Evolutionary conservation across 2,888 invertebrate genomes (phyloP).

Genomic region (Dermolepida albohirtum): DNA sequence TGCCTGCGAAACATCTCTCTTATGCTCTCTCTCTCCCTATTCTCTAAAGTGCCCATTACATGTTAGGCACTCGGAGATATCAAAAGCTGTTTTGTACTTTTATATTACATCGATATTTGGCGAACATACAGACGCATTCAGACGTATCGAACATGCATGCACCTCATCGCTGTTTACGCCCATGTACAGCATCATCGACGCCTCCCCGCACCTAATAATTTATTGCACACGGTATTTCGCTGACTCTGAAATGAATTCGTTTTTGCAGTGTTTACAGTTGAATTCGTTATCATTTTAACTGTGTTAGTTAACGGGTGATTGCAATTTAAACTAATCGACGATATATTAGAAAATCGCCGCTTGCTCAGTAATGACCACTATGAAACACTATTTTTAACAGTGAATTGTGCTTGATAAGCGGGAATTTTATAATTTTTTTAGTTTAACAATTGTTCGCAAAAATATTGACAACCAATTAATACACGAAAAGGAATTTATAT

Average conservation of each 20-base stretch:
- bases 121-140: slow-evolving; percentile 6
- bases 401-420: slow-evolving; percentile 1
- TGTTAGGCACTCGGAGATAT: slow-evolving; percentile 33
- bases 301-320: slow-evolving; percentile 37
- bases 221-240: slow-evolving; percentile 27
- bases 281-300: slow-evolving; percentile 53
- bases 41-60: slow-evolving; percentile 34
- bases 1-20: slow-evolving; percentile 25
- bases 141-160: slow-evolving; percentile 7
- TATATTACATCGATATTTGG: slow-evolving; percentile 21
- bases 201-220: slow-evolving; percentile 45
- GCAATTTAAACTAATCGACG: slow-evolving; percentile 47
- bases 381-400: slow-evolving; percentile 13
- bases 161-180: slow-evolving; percentile 10
- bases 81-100: slow-evolving; percentile 48
- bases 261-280: slow-evolving; percentile 46
- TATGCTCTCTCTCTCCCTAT: slow-evolving; percentile 11
- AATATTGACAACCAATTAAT: too few species aligned
- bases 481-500: too few species aligned
- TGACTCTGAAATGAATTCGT: slow-evolving; percentile 48
- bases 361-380: slow-evolving; percentile 3
- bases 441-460: too few species aligned
- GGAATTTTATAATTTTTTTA: background rate
- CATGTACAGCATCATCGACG: slow-evolving; percentile 49
- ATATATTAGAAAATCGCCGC: slow-evolving; percentile 39